These are phyloP conservation scores for Resseliella maxima DNA, from an alignment of 2,888 invertebrate species.

Conservation along the genomic window DNA sequence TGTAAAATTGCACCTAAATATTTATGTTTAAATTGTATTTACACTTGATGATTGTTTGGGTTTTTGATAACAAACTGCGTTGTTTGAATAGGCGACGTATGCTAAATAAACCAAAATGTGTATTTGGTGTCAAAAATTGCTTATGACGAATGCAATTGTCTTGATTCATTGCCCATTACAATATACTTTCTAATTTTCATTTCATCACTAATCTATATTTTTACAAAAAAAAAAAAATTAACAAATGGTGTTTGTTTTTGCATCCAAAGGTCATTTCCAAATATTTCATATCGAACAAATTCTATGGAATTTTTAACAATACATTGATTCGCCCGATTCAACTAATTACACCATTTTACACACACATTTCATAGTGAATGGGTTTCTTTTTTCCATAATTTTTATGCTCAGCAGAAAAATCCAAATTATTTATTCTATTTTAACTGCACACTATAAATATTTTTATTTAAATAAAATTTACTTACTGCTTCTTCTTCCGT, in stretches of 20 bases:
- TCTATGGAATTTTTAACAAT: no score
- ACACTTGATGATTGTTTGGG: neutral
- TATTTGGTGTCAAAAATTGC: neutral
- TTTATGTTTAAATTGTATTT: neutral
- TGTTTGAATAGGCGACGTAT: neutral
- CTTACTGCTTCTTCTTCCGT: constrained; percentile 41
- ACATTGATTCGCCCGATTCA: no score
- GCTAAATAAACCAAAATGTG: neutral
- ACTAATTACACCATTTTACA: neutral
- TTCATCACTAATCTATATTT: no score
- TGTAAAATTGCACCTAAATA: neutral
- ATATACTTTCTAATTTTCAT: no score
- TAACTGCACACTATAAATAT: neutral
- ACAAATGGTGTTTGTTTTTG: neutral
- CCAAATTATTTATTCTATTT: neutral
- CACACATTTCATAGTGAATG: neutral
- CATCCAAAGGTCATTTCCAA: neutral
- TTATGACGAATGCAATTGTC: neutral
- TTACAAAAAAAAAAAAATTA: no score
- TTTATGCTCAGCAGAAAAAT: neutral
- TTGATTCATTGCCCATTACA: neutral
- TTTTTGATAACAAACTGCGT: neutral
- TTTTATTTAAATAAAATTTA: neutral
- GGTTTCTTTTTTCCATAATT: neutral
- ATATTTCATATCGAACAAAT: no score